These are phyloP conservation scores for Carollia perspicillata DNA, from an alignment of 2,113 vertebrate species.

Conservation along the genomic window DNA sequence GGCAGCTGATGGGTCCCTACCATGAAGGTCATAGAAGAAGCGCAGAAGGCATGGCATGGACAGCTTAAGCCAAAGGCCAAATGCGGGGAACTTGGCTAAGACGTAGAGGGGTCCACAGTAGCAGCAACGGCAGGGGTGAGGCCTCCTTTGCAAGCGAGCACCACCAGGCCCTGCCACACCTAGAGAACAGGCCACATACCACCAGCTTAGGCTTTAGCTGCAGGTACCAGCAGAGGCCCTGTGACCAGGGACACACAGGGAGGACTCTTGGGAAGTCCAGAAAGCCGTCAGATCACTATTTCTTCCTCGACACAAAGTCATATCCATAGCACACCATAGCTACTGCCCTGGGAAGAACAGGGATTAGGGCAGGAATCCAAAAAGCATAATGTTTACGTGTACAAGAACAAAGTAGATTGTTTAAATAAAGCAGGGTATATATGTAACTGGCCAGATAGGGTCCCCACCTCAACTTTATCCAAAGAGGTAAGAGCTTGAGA, in stretches of 20 bases:
- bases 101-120: too few relatives aligned
- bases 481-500: neutral
- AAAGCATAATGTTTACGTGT: neutral
- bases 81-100: neutral
- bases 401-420: neutral
- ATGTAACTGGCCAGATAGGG: neutral
- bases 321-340: neutral
- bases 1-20: neutral
- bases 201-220: neutral
- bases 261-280: neutral
- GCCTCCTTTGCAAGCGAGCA: neutral
- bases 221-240: neutral
- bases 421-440: neutral
- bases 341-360: neutral
- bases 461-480: neutral
- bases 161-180: neutral
- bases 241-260: neutral
- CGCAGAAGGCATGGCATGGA: neutral
- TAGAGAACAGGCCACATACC: neutral
- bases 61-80: neutral
- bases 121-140: neutral
- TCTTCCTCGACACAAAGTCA: neutral
- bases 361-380: neutral
- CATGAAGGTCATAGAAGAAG: neutral
- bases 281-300: neutral